Evolutionary conservation across 2,113 vertebrate genomes (phyloP).

Genomic region (Rhadina sibilatrix): DNA sequence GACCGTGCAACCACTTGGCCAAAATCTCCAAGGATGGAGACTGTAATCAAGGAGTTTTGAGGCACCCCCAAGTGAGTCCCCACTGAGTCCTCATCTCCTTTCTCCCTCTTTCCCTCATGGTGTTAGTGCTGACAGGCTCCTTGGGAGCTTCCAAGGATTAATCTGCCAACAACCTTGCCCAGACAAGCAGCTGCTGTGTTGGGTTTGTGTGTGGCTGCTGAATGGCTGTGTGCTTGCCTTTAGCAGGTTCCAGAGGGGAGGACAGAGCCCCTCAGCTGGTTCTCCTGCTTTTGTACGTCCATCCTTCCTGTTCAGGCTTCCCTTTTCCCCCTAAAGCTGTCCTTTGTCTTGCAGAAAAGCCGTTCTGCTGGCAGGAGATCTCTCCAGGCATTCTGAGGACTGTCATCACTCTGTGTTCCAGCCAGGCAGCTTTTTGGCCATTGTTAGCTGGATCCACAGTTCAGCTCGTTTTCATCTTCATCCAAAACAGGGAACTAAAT

Average conservation of each 20-base stretch:
- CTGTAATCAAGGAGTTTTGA: neutral
- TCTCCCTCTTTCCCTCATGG: neutral
- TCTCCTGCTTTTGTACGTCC: neutral
- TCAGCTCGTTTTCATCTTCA: slow-evolving; percentile 33
- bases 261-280: neutral
- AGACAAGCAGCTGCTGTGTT: neutral
- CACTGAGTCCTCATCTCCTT: neutral
- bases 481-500: neutral
- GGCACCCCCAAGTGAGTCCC: too few relatives aligned
- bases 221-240: neutral
- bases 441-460: slow-evolving; percentile 24
- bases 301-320: neutral
- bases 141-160: neutral
- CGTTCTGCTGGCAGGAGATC: neutral
- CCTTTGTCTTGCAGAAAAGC: slow-evolving; percentile 19
- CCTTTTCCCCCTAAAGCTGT: neutral
- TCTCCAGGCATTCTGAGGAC: slow-evolving; percentile 1
- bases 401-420: slow-evolving; percentile 19
- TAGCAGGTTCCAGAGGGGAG: neutral
- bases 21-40: neutral
- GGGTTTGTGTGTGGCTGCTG: neutral
- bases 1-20: neutral
- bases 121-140: neutral
- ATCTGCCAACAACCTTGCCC: neutral
- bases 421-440: slow-evolving; percentile 17